phyloP scores from a whole-genome alignment of 2,797 vertebrate genomes.

The Acanthopagrus latus region DNA sequence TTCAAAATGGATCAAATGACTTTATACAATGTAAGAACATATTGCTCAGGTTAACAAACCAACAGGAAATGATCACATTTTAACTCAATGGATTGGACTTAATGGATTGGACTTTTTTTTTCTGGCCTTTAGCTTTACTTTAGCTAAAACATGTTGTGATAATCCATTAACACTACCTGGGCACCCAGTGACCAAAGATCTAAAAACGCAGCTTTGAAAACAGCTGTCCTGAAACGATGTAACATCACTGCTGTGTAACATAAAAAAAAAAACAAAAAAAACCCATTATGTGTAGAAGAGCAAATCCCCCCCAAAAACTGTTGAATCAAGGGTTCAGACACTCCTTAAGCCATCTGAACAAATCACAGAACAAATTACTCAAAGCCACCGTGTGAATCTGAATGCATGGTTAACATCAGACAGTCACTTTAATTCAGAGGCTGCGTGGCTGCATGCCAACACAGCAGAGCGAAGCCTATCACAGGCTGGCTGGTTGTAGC shows the following conservation, averaged over 20 bases:
- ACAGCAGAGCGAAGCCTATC: constrained; percentile 20
- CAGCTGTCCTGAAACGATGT: not conserved
- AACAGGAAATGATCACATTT: not conserved
- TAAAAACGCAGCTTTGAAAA: not conserved
- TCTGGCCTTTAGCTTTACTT: not conserved
- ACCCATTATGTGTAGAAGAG: not conserved
- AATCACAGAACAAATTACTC: constrained; percentile 9
- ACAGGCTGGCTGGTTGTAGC: not conserved
- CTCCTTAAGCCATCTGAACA: not conserved
- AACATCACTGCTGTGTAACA: constrained; percentile 5
- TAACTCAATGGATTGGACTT: too few relatives aligned
- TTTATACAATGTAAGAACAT: not conserved
- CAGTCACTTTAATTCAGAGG: constrained; percentile 7
- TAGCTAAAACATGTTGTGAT: too few relatives aligned
- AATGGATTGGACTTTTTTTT: too few relatives aligned
- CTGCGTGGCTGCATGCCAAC: constrained; percentile 13
- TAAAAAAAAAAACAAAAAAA: not conserved
- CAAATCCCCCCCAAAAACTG: not conserved
- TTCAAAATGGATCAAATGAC: not conserved
- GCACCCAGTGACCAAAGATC: not conserved
- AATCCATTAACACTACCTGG: too few relatives aligned
- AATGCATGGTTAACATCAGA: constrained; percentile 10
- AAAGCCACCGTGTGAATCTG: not conserved
- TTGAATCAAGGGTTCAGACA: constrained; percentile 1
- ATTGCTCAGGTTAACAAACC: not conserved